Percentiles rank a stretch among this genome's conserved stretches.
Conservation (phyloP, 1,140 invertebrate species). For the Pissodes strobi region DNA sequence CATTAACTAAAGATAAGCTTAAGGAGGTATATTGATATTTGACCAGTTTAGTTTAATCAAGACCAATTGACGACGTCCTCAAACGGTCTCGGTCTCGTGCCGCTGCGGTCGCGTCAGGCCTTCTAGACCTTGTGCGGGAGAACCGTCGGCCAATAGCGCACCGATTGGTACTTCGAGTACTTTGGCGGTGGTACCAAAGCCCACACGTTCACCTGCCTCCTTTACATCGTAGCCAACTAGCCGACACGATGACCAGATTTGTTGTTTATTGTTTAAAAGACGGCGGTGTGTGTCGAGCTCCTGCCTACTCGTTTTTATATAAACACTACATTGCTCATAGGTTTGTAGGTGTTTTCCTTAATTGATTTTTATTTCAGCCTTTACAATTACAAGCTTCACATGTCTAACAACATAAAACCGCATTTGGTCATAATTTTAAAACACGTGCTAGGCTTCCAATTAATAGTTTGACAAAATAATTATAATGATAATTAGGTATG, state of each 20-base stretch:
- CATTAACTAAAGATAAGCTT: too few species aligned
- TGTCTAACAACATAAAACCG: too few species aligned
- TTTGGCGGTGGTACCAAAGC: conserved; percentile 26
- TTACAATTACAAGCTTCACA: too few species aligned
- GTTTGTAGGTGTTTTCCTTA: too few species aligned
- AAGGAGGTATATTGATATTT: too few species aligned
- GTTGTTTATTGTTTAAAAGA: conserved; percentile 20
- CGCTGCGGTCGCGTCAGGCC: conserved; percentile 7
- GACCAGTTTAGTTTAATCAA: neutral
- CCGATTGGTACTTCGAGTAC: conserved; percentile 25
- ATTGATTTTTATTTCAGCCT: too few species aligned
- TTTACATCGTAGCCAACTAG: conserved; percentile 27
- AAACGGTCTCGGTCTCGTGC: conserved; percentile 13
- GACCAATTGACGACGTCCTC: neutral
- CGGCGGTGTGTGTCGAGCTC: conserved; percentile 7
- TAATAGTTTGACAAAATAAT: too few species aligned
- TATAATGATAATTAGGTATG: too few species aligned
- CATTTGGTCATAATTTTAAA: too few species aligned
- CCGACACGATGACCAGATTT: conserved; percentile 4
- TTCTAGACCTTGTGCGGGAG: neutral
- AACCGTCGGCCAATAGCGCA: conserved; percentile 23
- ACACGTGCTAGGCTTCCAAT: too few species aligned
- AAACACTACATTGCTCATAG: too few species aligned
- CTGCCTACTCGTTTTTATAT: conserved; percentile 7
- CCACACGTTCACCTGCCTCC: conserved; percentile 21